These are phyloP conservation scores for Scelioninae gen. 1 DNA, from an alignment of 2,888 invertebrate genomes.

Conservation along the genomic window DNA sequence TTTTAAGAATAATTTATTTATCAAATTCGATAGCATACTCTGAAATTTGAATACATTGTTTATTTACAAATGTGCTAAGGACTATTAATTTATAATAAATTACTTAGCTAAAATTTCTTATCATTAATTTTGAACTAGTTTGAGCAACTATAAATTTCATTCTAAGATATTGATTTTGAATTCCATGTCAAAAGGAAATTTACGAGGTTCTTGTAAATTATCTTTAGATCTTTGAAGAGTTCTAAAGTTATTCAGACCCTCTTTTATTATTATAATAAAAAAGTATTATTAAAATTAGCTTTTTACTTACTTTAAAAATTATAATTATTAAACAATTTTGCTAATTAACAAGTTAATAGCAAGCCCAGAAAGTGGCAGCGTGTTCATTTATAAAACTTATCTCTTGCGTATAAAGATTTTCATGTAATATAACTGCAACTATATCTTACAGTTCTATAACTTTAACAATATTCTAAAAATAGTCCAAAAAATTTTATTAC, in stretches of 20 bases:
- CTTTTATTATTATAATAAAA: conserved; percentile 36
- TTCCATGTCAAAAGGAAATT: conserved; percentile 47
- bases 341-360: background rate
- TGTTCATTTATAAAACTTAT: background rate
- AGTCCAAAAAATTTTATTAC: background rate
- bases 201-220: conserved; percentile 49
- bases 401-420: conserved; percentile 3
- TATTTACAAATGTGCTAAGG: too few relatives aligned
- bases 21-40: too few relatives aligned
- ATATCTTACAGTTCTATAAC: too few relatives aligned
- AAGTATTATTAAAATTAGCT: background rate
- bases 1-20: too few relatives aligned
- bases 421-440: background rate
- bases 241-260: conserved; percentile 19
- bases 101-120: conserved; percentile 15
- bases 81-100: conserved; percentile 8
- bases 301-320: background rate
- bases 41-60: too few relatives aligned
- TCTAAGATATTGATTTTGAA: conserved; percentile 49
- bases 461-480: conserved; percentile 1
- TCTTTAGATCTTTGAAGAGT: conserved; percentile 46
- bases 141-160: conserved; percentile 46
- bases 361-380: background rate
- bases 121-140: conserved; percentile 42
- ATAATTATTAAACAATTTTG: background rate